Percentiles rank a stretch among this genome's conserved stretches.
These are phyloP conservation scores for Eulemur coronatus DNA, from an alignment of 2,797 vertebrate species.

Conservation along the genomic window DNA sequence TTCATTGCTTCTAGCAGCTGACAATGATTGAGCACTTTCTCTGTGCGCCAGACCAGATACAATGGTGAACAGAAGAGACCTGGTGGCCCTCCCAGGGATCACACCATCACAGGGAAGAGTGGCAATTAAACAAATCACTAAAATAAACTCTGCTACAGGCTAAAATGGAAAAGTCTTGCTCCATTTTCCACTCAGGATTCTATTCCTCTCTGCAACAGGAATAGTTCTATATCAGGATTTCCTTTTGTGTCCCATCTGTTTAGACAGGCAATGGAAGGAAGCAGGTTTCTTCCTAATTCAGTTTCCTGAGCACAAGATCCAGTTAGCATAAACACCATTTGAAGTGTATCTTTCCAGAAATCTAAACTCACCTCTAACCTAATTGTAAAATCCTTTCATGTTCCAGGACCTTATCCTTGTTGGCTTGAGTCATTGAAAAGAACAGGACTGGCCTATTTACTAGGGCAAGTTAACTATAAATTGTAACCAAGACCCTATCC, in stretches of 20 bases:
- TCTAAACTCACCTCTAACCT: slow-evolving; percentile 27
- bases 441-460: not conserved
- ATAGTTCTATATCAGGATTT: slow-evolving; percentile 53
- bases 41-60: not conserved
- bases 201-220: not conserved
- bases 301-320: slow-evolving; percentile 31
- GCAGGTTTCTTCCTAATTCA: not conserved
- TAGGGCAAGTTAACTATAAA: not conserved
- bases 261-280: slow-evolving; percentile 50
- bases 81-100: not conserved
- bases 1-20: not conserved
- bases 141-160: not conserved
- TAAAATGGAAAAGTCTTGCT: not conserved
- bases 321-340: slow-evolving; percentile 26
- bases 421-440: not conserved
- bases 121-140: not conserved
- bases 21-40: not conserved
- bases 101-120: not conserved
- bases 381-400: not conserved
- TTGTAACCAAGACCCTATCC: not conserved
- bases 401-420: not conserved
- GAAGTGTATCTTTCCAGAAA: slow-evolving; percentile 39
- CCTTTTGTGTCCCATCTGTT: slow-evolving; percentile 47
- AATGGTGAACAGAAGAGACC: not conserved
- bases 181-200: not conserved